Conservation (phyloP, 2,113 vertebrate species). For the Tupaia tana region DNA sequence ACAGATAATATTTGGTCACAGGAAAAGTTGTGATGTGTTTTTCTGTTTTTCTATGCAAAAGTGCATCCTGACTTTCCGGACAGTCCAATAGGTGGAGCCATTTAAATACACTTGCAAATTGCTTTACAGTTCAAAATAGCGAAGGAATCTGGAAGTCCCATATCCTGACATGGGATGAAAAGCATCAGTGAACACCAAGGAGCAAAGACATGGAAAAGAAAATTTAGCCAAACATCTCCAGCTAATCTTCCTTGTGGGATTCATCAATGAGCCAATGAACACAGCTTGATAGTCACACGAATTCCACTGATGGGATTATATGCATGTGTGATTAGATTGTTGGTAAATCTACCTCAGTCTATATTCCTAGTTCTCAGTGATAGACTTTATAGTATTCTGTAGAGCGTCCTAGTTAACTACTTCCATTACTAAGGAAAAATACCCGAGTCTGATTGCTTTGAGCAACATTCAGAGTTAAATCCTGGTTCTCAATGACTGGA, state of each 20-base stretch:
- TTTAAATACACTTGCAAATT: not conserved
- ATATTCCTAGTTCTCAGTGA: not conserved
- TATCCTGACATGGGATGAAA: not conserved
- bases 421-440: not conserved
- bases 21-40: no score
- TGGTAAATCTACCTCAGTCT: not conserved
- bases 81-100: not conserved
- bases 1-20: not conserved
- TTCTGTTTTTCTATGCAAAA: no score
- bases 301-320: not conserved
- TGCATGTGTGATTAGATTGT: not conserved
- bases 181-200: not conserved
- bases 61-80: no score
- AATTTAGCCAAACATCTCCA: not conserved
- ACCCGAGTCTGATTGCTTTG: not conserved
- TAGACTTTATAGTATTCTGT: not conserved
- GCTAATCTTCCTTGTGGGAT: not conserved
- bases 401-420: not conserved
- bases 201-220: not conserved
- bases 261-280: not conserved
- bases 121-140: not conserved
- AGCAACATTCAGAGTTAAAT: not conserved
- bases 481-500: not conserved
- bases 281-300: not conserved
- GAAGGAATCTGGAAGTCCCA: not conserved